These are phyloP conservation scores for Drosophila quadrilineata DNA, from an alignment of 1,140 invertebrate species.

Conservation along the genomic window DNA sequence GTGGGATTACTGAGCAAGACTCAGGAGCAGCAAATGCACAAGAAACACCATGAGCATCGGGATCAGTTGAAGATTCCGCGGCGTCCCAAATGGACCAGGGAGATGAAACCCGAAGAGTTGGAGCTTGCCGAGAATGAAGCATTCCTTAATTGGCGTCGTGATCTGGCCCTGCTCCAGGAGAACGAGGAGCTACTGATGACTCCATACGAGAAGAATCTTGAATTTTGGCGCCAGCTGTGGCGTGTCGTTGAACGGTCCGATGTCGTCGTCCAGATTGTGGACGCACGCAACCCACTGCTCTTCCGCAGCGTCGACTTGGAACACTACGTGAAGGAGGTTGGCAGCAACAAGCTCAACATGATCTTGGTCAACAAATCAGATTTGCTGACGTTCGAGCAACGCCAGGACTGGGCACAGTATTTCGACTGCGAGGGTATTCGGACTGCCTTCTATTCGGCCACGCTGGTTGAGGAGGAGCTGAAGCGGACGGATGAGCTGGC, in stretches of 20 bases:
- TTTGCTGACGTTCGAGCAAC: constrained; percentile 91
- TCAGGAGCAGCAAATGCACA: constrained; percentile 84
- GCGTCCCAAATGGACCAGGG: constrained; percentile 91
- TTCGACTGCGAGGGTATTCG: constrained; percentile 87
- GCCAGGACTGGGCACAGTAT: constrained; percentile 93
- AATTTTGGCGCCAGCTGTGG: constrained; percentile 99
- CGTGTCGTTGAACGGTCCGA: constrained; percentile 98
- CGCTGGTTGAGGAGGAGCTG: constrained; percentile 83
- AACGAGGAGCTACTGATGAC: constrained; percentile 92
- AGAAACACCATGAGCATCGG: constrained; percentile 86
- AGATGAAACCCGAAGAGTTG: constrained; percentile 90
- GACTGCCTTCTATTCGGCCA: constrained; percentile 93
- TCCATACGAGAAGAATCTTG: constrained; percentile 98
- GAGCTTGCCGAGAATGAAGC: constrained; percentile 88
- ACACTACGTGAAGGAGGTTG: constrained; percentile 93
- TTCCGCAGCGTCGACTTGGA: constrained; percentile 98
- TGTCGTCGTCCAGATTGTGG: constrained; percentile 97
- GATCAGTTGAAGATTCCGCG: constrained; percentile 89
- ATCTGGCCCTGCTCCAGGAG: constrained; percentile 91
- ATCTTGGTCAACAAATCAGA: constrained; percentile 99
- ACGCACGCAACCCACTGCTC: constrained; percentile 97
- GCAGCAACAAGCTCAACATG: constrained; percentile 89
- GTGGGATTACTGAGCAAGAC: constrained; percentile 85
- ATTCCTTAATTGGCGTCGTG: constrained; percentile 94
- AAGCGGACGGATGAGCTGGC: constrained; percentile 79